Evolutionary conservation across 2,113 vertebrate species (phyloP).

Genomic region (Charadrius vociferus): DNA sequence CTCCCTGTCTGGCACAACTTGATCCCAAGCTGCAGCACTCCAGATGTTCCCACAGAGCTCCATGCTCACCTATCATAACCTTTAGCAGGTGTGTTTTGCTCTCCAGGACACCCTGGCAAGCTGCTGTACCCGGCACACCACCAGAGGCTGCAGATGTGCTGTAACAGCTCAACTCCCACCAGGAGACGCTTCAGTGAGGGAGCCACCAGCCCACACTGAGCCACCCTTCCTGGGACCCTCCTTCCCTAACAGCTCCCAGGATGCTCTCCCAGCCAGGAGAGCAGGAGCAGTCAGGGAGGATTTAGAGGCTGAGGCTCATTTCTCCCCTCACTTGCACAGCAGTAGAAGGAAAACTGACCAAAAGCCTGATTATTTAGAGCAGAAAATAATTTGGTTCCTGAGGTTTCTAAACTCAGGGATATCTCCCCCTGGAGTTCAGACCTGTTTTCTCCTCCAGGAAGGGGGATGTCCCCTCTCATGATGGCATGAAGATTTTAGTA

Average conservation of each 20-base stretch:
- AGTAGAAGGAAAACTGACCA: background rate
- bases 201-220: background rate
- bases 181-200: background rate
- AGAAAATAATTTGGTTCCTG: background rate
- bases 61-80: background rate
- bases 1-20: background rate
- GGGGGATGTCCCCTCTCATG: background rate
- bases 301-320: background rate
- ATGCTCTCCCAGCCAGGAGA: background rate
- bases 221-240: background rate
- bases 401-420: background rate
- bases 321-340: background rate
- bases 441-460: background rate
- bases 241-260: background rate
- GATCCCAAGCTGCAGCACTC: background rate
- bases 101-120: background rate
- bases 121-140: background rate
- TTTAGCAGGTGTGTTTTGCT: background rate
- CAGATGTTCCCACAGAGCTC: background rate
- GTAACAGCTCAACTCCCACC: background rate
- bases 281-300: background rate
- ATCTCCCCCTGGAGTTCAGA: background rate
- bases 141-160: background rate
- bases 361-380: background rate
- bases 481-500: background rate